phyloP scores from a whole-genome alignment of 2,888 invertebrate genomes.

The Proisotoma minuta region DNA sequence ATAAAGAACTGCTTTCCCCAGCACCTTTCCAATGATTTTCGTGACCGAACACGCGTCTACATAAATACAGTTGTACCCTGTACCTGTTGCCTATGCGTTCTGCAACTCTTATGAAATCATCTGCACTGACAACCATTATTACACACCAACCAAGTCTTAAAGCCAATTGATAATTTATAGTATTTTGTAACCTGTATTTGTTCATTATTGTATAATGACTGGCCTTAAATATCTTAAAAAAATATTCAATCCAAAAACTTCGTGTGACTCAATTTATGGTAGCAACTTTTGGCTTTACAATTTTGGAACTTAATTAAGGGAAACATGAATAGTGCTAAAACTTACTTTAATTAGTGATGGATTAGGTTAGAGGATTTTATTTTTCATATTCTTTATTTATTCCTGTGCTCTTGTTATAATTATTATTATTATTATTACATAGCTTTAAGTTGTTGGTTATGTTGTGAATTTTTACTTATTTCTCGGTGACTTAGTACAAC shows the following conservation, averaged over 20 bases:
- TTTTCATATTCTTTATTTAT: slow-evolving; percentile 5
- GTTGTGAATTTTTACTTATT: not conserved
- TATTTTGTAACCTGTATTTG: not conserved
- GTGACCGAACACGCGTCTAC: not conserved
- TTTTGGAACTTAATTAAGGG: not conserved
- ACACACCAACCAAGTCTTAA: not conserved
- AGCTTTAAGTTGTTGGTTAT: not conserved
- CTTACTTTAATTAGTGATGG: not conserved
- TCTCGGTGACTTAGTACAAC: not conserved
- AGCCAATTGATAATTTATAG: not conserved
- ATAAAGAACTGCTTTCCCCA: not conserved
- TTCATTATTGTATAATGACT: not conserved
- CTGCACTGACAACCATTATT: slow-evolving; percentile 4
- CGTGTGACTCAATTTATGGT: not conserved
- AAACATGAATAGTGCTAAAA: slow-evolving; percentile 3
- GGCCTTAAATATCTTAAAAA: not conserved
- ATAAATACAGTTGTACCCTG: not conserved
- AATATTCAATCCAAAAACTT: too few species aligned
- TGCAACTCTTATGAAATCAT: not conserved
- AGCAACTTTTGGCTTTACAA: slow-evolving; percentile 3
- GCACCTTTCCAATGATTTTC: slow-evolving; percentile 6
- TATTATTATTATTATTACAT: not conserved
- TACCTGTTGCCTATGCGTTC: not conserved
- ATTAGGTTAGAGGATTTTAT: not conserved
- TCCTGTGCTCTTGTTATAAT: not conserved